Base-by-base conservation (phyloP, 2,888 invertebrate species). In the Desoria tigrina region DNA sequence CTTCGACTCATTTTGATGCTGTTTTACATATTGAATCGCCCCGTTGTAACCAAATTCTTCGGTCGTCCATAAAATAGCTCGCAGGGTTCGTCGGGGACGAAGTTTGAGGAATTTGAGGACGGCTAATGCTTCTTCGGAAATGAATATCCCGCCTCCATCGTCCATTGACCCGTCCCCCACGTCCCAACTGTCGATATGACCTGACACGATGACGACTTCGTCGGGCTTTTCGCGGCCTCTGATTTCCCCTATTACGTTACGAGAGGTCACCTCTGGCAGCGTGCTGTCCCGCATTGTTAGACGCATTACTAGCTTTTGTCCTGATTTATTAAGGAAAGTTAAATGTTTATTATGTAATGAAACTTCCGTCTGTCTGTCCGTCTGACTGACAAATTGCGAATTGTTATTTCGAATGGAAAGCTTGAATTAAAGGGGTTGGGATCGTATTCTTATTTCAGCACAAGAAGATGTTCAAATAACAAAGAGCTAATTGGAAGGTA, bases 21-120 rank as follows among this genome's bases (percentile, higher is more conserved):
- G 23, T 4, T 56, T 42, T 0, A 67, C 54, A 24, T 64, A 67
- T 0, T 84, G 84, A 23, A 79, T 69, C 0, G 87, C 88, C 37
- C 71, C 71, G 42, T 28, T 32, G 1, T 68, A 26, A 26, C 90
- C 90, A 69, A 85, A 80, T 81, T 92, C 91, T 81, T 92, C 92
- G 1, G 85, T 87, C 0, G 92, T 91, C 90, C 90, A 92, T 75
- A 92, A 81, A 63, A 92, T 87, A 21, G 87, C 82, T 76, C 87
- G 83, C 39, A 92, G 78, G 0, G 92, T 91, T 77, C 92, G 83
- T 77, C 83, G 87, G 2, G 74, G 70, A 0, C 90, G 81, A 45
- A 90, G 80, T 26, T 84, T 84, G 2, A 92, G 80, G 4, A 81
- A 80, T 72, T 86, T 86, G 4, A 92, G 79, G 49, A 90, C 81